A percentile compares a stretch with the other conserved stretches of the same genome.
These are phyloP conservation scores for Gopherus evgoodei DNA, from an alignment of 2,113 vertebrate species.

Conservation along the genomic window DNA sequence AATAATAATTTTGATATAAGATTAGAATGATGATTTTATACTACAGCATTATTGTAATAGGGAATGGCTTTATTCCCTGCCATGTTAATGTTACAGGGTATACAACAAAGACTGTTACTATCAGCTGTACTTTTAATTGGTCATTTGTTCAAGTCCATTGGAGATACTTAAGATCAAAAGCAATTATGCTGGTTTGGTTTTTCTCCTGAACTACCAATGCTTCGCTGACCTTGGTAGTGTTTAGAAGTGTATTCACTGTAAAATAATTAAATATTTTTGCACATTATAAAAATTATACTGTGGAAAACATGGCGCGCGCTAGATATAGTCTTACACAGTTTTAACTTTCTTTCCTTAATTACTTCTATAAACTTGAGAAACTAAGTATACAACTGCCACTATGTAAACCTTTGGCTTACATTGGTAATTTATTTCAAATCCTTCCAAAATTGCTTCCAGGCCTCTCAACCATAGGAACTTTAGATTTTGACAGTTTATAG, in stretches of 20 bases:
- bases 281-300: not conserved
- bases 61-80: not conserved
- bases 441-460: constrained; percentile 19
- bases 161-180: constrained; percentile 36
- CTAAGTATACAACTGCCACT: not conserved
- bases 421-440: not conserved
- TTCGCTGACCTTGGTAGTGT: not conserved
- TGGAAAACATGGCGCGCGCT: not conserved
- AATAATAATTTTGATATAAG: not conserved
- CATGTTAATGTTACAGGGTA: not conserved
- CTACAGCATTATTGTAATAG: not conserved
- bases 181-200: not conserved
- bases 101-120: constrained; percentile 10
- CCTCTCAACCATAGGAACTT: not conserved
- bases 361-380: constrained; percentile 7
- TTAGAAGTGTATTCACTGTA: not conserved
- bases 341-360: constrained; percentile 21
- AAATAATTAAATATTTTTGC: not conserved
- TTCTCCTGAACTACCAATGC: not conserved
- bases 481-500: not conserved
- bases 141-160: constrained; percentile 21
- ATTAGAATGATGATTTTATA: not conserved
- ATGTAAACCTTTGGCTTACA: not conserved
- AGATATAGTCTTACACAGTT: not conserved
- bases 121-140: constrained; percentile 42